These are phyloP conservation scores for Agonopterix subpropinquella DNA, from an alignment of 2,888 invertebrate genomes.

Conservation along the genomic window DNA sequence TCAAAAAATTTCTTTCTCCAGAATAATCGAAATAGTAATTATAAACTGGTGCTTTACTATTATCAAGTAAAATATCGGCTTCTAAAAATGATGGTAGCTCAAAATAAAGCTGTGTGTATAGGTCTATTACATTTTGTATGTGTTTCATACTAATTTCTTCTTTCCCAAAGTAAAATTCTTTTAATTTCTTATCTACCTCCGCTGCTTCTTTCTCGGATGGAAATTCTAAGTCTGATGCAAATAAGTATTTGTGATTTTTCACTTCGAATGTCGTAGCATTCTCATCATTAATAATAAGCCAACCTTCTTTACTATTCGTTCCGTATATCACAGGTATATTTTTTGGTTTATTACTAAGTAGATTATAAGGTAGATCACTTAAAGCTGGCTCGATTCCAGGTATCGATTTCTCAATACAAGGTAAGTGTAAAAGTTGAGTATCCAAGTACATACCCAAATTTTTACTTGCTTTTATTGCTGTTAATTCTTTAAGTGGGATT, in stretches of 20 bases:
- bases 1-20: slow-evolving; percentile 52
- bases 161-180: slow-evolving; percentile 59
- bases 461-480: slow-evolving; percentile 35
- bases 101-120: slow-evolving; percentile 60
- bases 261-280: slow-evolving; percentile 30
- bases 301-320: slow-evolving; percentile 51
- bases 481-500: slow-evolving; percentile 32
- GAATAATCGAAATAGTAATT: slow-evolving; percentile 56
- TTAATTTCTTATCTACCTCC: slow-evolving; percentile 31
- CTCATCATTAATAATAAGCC: slow-evolving; percentile 31
- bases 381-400: slow-evolving; percentile 45
- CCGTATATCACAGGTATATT: slow-evolving; percentile 45
- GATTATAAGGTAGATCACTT: slow-evolving; percentile 52
- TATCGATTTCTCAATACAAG: slow-evolving; percentile 52
- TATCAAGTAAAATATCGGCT: slow-evolving; percentile 28
- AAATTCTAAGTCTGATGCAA: slow-evolving; percentile 58
- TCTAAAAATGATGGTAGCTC: slow-evolving; percentile 54
- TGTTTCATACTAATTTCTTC: slow-evolving; percentile 52
- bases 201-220: slow-evolving; percentile 36
- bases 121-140: slow-evolving; percentile 42
- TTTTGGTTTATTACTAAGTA: slow-evolving; percentile 34
- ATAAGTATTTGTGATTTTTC: slow-evolving; percentile 43
- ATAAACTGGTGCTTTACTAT: slow-evolving; percentile 33
- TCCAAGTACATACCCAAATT: slow-evolving; percentile 51
- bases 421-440: slow-evolving; percentile 49